Base-by-base conservation (phyloP, 2,113 vertebrate species). In the Vulpes ferrilata region DNA sequence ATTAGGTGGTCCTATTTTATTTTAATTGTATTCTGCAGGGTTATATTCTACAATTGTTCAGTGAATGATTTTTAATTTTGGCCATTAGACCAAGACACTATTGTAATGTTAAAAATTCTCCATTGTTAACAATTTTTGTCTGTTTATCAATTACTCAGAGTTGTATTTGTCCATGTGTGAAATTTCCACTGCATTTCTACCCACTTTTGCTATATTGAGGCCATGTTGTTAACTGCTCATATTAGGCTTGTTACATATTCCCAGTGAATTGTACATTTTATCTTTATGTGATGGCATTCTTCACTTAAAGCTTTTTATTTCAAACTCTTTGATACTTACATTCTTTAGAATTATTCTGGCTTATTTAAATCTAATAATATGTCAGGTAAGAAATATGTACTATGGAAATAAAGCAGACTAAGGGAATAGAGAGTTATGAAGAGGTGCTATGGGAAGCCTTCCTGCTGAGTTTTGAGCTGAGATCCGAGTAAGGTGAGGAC, bases 231-330 rank as follows among this genome's bases (percentile, higher is more conserved):
- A 67, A 95, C 3, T 67, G 6, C 20, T 62, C 20, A 57, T 85
- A 74, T 88, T 57, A 90, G 7, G 7, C 8, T 94, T 92, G 7
- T 87, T 82, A 82, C 3, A 71, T 85, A 59, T 76, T 91, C 32
- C 69, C 74, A 16, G 35, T 94, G 27, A 97, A 71, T 12, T 53
- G 22, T 89, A 82, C 17, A 69, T 71, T 90, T 86, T 95, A 64
- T 94, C 48, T 55, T 76, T 91, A 85, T 92, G 32, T 74, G 91
- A 62, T 69, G 51, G n/a, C 67, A 57, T 67, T 92, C 32, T 92
- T 97, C n/a, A 95, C 32, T 73, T 83, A 86, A 76, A 55, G 57
- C 11, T 57, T 93, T 88, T 88, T 82, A 53, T 80, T 74, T 92
- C 51, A 25, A 95, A 89, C 27, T 23, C 19, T 69, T 88, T 35